Evolutionary conservation across 2,888 invertebrate genomes (phyloP), one percentile per base, ranked within the genome.

Genomic region (Philopedon plagiatum): DNA sequence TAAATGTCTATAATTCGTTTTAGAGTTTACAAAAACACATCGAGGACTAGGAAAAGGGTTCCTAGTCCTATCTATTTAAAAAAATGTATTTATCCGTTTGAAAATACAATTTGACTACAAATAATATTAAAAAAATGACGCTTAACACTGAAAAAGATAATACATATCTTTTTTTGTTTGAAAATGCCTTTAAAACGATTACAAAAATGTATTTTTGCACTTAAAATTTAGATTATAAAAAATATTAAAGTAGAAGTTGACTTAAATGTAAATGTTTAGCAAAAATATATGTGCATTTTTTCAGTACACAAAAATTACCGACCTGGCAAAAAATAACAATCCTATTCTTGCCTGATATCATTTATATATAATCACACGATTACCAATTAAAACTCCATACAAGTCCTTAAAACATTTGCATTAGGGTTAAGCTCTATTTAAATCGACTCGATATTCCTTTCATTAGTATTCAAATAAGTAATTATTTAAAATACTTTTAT

Each of bases 201-300:
- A 26, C 26, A 49, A 54, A 29, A 18, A 54, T 18, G 51, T 54
- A 54, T 54, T 54, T 54, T 54, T 54, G 29, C 51, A 54, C 51
- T 41, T 41, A 15, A 18, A 41, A 41, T 1, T 18, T 18, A 15
- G 11, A 41, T 39, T 18, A 15, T 18, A 15, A 41, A 15, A 41
- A 15, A 39, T 39, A 11, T 34, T n/a, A 37, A 37, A 2, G 11
- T 19, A 44, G 44, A 46, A 46, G 11, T 9, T 21, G 3, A 11
- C 21, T 9, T 3, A 11, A 21, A 46, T 46, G 44, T 46, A 46
- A 46, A 46, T 46, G 44, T 46, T 46, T 21, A 37, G n/a, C 1
- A 1, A 37, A 37, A 37, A n/a, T n/a, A n/a, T n/a, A n/a, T n/a
- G n/a, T n/a, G n/a, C n/a, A n/a, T n/a, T n/a, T n/a, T n/a, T n/a